Evolutionary conservation across 2,888 invertebrate genomes (phyloP).

Genomic region (Athrips mouffetella): DNA sequence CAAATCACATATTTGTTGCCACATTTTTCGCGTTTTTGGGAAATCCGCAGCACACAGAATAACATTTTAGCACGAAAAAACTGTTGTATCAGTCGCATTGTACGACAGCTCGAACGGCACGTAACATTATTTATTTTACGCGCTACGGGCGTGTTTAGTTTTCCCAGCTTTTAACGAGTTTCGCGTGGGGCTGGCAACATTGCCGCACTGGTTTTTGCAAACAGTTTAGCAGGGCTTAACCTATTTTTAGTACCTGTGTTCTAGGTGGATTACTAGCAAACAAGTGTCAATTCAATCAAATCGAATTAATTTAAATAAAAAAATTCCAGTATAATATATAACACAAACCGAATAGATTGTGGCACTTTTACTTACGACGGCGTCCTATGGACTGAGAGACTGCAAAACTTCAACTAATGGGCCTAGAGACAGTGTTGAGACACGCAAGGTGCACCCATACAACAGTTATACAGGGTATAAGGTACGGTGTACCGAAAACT

Average conservation of each 20-base stretch:
- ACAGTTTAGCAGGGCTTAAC: conserved; percentile 53
- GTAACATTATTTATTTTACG: conserved; percentile 72
- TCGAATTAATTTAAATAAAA: too few species aligned
- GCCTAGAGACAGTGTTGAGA: too few species aligned
- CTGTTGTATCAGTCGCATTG: conserved; percentile 38
- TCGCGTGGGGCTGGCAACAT: conserved; percentile 34
- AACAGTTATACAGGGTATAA: too few species aligned
- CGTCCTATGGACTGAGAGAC: too few species aligned
- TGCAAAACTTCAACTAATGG: too few species aligned
- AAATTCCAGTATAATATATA: too few species aligned
- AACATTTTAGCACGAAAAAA: conserved; percentile 44
- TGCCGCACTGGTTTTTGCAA: conserved; percentile 43
- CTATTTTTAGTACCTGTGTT: conserved; percentile 1
- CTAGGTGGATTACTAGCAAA: conserved; percentile 1
- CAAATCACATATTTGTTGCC: not conserved
- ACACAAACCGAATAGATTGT: too few species aligned
- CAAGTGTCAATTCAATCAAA: too few species aligned
- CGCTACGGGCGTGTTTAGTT: conserved; percentile 37
- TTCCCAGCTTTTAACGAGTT: conserved; percentile 45
- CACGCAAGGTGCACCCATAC: too few species aligned
- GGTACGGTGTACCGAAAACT: too few species aligned
- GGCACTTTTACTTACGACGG: too few species aligned
- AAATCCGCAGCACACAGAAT: conserved; percentile 21
- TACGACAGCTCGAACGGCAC: conserved; percentile 52
- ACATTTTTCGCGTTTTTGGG: not conserved